Base-by-base conservation (phyloP, 2,888 invertebrate genomes). In the Plebejus melissa region DNA sequence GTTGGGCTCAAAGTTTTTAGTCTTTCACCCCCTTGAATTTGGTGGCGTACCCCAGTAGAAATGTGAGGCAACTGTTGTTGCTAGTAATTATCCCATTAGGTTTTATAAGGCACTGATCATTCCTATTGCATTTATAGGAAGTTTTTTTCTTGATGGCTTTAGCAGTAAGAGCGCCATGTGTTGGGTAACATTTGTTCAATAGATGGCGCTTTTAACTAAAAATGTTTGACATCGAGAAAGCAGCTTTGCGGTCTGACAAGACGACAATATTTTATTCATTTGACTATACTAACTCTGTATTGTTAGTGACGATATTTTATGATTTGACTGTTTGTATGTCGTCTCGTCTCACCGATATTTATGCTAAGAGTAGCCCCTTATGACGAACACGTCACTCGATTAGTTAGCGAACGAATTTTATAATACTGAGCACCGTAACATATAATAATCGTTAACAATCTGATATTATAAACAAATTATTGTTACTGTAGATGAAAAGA, bases 341-440 rank as follows among this genome's bases (percentile, higher is more conserved):
- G 65, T 65, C 32, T 65, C 65, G 65, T 65, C 60, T 65, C 32
- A 16, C 65, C 65, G 65, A 65, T 65, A 90, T 88, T 86, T 84
- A 80, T 88, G 86, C 90, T 87, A 90, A 84, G 81, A 74, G 87
- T 91, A 93, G 90, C 82, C 80, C 85, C 84, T 85, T 85, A 88
- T 86, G 74, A 77, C 76, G 76, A 76, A 78, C 84, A 86, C 89
- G 89, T 86, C 86, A 85, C 88, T 85, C 87, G 86, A 86, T 86
- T 93, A 93, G 92, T 88, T 93, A 93, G 92, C 88, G 89, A 93
- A 92, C 92, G 90, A 93, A 93, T 92, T 93, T 88, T 91, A 90
- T 87, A 87, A 86, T 89, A 91, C 86, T 85, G 90, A 90, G 93
- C 93, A 93, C 93, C 92, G 91, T 93, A 86, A 88, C 85, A 87